Conservation (phyloP, 2,113 vertebrate species). For the Sorex fumeus region DNA sequence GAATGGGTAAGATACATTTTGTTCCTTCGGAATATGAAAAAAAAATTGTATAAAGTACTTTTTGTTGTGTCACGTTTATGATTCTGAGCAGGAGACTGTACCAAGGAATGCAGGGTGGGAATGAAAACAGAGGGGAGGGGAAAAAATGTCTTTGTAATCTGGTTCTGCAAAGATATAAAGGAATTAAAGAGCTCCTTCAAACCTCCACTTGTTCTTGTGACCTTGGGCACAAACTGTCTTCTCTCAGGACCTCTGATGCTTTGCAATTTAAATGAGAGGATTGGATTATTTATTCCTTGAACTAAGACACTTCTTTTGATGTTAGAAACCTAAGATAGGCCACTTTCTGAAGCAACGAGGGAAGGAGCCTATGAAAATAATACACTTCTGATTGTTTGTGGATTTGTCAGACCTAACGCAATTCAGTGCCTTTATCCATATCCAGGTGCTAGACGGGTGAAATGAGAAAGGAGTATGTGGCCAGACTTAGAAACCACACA, state of each 20-base stretch:
- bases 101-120: conserved; percentile 6
- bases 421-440: not conserved
- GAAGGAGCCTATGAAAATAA: not conserved
- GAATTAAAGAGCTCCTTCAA: conserved; percentile 46
- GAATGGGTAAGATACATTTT: not conserved
- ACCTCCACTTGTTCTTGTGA: conserved; percentile 19
- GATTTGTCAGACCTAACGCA: not conserved
- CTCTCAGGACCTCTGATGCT: not conserved
- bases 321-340: conserved; percentile 30
- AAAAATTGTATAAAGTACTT: not conserved
- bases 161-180: conserved; percentile 60
- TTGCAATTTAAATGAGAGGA: conserved; percentile 53
- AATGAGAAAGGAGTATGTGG: not conserved
- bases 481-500: not conserved
- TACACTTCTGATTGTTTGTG: not conserved
- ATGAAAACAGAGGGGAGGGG: conserved; percentile 14
- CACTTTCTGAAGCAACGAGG: not conserved
- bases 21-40: not conserved
- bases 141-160: conserved; percentile 58
- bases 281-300: conserved; percentile 8
- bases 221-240: conserved; percentile 47
- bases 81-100: not conserved
- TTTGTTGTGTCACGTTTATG: not conserved
- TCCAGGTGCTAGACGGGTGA: not conserved
- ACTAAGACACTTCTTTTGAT: conserved; percentile 9